Percentiles rank a stretch among this genome's conserved stretches.
These are phyloP conservation scores for Congeria kusceri DNA, from an alignment of 2,888 invertebrate species.

Conservation along the genomic window DNA sequence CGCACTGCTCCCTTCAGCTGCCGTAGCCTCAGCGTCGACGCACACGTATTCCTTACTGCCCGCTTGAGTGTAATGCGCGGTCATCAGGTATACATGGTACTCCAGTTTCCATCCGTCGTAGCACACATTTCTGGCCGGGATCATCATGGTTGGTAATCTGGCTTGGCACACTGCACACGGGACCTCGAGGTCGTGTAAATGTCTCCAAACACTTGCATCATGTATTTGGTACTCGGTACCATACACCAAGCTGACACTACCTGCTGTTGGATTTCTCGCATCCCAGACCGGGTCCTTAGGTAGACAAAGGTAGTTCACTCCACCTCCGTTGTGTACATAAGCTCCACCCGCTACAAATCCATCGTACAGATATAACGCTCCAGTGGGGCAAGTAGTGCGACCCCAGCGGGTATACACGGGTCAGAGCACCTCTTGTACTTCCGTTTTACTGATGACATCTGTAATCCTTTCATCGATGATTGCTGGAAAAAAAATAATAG, in stretches of 20 bases:
- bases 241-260: neutral
- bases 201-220: neutral
- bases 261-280: neutral
- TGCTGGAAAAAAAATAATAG: no score
- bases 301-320: conserved; percentile 1
- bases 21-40: neutral
- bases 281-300: neutral
- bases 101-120: neutral
- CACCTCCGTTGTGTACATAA: neutral
- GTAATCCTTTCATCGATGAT: no score
- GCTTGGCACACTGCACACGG: conserved; percentile 5
- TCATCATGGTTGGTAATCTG: neutral
- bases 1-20: neutral
- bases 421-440: no score
- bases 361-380: neutral
- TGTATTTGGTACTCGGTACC: neutral
- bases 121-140: neutral
- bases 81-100: neutral
- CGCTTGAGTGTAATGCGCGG: neutral
- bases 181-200: neutral
- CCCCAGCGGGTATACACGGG: neutral
- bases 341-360: neutral
- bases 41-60: neutral
- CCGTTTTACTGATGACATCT: no score
- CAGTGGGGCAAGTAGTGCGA: neutral